phyloP scores from a whole-genome alignment of 2,113 vertebrate species.

The Apus apus region DNA sequence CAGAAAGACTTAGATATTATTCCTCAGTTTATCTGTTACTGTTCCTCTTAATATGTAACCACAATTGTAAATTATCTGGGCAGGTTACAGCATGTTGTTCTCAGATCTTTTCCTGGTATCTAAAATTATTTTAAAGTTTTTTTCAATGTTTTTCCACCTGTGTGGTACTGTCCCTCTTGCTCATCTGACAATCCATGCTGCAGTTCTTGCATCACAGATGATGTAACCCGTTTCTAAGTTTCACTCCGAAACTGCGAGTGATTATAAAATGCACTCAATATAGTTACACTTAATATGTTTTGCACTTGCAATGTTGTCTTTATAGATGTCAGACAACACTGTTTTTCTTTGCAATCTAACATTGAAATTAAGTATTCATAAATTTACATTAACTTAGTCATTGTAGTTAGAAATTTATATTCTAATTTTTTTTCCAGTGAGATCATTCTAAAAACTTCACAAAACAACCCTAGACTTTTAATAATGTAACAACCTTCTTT shows the following conservation, averaged over 20 bases:
- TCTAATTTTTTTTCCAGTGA: neutral
- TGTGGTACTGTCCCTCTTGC: neutral
- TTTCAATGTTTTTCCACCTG: neutral
- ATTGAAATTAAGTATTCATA: neutral
- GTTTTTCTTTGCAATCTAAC: neutral
- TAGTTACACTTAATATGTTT: neutral
- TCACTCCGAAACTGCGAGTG: neutral
- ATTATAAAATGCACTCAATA: neutral
- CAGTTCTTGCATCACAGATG: rapidly evolving
- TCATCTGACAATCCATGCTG: neutral
- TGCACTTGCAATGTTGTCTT: neutral
- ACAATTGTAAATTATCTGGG: neutral
- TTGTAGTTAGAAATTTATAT: neutral
- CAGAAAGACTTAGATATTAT: neutral
- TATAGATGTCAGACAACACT: neutral
- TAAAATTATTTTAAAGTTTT: neutral
- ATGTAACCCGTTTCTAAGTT: neutral
- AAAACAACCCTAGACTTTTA: neutral
- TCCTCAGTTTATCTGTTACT: neutral
- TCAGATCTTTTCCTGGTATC: neutral
- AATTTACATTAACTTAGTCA: conserved; percentile 2
- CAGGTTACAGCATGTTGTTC: neutral
- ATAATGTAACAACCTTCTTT: neutral
- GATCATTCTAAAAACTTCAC: neutral
- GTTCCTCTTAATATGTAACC: neutral